Percentiles rank a stretch among this genome's conserved stretches.
phyloP scores from a whole-genome alignment of 2,888 invertebrate species.

The Cylloceria caligata region DNA sequence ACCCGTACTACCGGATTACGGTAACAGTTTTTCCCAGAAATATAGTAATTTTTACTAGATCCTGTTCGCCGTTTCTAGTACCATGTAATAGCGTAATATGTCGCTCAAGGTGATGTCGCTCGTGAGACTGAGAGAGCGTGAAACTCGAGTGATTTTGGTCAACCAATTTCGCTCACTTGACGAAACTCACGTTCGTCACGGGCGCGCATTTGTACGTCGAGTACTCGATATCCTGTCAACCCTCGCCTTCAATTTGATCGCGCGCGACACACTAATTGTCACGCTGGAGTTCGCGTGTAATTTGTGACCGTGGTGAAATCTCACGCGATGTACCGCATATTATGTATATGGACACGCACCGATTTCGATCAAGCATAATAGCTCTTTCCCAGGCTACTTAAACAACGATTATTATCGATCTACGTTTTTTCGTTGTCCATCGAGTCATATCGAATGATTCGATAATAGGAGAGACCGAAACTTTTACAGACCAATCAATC shows the following conservation, averaged over 20 bases:
- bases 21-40: too few relatives aligned
- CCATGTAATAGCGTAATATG: too few relatives aligned
- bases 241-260: conserved; percentile 59
- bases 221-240: conserved; percentile 54
- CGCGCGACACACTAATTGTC: conserved; percentile 54
- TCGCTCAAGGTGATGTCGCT: neutral
- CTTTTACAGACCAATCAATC: conserved; percentile 62
- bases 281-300: conserved; percentile 37
- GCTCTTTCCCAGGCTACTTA: neutral
- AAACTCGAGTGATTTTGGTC: conserved; percentile 46
- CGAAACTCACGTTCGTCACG: conserved; percentile 51
- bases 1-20: too few relatives aligned
- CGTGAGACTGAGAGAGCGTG: conserved; percentile 20
- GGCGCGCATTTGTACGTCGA: conserved; percentile 38
- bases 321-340: neutral
- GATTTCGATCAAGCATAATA: neutral
- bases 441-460: conserved; percentile 23
- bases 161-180: conserved; percentile 54
- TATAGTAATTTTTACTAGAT: too few relatives aligned
- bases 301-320: conserved; percentile 41
- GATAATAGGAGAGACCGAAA: conserved; percentile 51
- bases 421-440: neutral
- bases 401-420: conserved; percentile 3
- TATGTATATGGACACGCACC: neutral
- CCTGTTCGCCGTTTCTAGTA: too few relatives aligned